A percentile compares a stretch with the other conserved stretches of the same genome.
Evolutionary conservation across 2,113 vertebrate species (phyloP).

Genomic region (Pangasianodon hypophthalmus): DNA sequence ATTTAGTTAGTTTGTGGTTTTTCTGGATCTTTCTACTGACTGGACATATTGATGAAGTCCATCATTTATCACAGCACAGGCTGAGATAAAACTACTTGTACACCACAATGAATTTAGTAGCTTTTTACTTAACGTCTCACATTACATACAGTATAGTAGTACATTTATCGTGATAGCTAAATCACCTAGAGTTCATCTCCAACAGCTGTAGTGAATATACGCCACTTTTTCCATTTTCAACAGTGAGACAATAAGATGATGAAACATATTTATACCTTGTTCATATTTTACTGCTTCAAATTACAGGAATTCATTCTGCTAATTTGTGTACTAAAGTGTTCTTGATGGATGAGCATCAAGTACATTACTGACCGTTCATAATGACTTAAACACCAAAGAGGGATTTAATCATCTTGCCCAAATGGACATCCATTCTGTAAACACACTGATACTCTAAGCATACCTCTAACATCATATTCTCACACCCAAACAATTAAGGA

Average conservation of each 20-base stretch:
- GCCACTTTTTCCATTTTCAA: slow-evolving; percentile 2
- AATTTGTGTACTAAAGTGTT: not conserved
- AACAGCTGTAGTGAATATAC: not conserved
- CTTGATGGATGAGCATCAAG: not conserved
- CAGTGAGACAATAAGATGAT: not conserved
- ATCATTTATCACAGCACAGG: not conserved
- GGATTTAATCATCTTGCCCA: not conserved
- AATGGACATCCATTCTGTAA: not conserved
- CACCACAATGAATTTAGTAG: not conserved
- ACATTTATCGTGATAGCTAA: slow-evolving; percentile 1
- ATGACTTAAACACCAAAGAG: not conserved
- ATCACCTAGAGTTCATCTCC: not conserved
- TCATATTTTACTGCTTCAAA: not conserved
- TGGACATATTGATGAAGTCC: not conserved
- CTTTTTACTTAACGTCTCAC: not conserved
- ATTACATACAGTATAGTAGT: slow-evolving; percentile 21
- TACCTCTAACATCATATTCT: not conserved
- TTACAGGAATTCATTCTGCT: slow-evolving; percentile 11
- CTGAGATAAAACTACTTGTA: not conserved
- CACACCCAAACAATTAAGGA: not conserved
- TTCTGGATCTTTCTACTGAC: not conserved
- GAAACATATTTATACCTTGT: not conserved
- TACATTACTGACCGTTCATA: not conserved
- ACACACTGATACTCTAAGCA: not conserved
- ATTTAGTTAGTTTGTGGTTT: not conserved